Evolutionary conservation across 2,797 vertebrate genomes (phyloP).

Genomic region (Emys orbicularis): DNA sequence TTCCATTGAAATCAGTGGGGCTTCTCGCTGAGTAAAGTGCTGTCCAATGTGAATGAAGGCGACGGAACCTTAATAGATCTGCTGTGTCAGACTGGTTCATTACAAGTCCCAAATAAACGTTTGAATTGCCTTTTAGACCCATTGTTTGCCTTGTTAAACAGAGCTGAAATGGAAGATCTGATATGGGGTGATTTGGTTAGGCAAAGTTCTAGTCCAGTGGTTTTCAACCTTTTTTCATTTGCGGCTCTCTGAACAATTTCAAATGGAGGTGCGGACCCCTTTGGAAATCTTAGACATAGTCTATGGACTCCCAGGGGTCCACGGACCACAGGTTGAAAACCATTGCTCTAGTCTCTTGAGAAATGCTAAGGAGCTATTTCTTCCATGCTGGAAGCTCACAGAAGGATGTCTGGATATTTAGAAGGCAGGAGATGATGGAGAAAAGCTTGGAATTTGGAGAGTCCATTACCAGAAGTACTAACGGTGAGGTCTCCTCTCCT

Average conservation of each 20-base stretch:
- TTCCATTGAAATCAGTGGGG: accelerated
- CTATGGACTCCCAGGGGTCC: too few relatives aligned
- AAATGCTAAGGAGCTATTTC: not conserved
- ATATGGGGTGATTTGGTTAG: not conserved
- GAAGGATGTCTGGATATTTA: slow-evolving; percentile 27
- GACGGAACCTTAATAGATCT: accelerated
- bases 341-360: not conserved
- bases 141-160: not conserved
- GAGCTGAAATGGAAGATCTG: not conserved
- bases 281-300: too few relatives aligned
- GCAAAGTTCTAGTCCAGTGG: not conserved
- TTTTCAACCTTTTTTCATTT: too few relatives aligned
- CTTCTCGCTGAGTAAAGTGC: not conserved
- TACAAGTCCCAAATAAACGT: not conserved
- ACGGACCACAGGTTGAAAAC: too few relatives aligned
- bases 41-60: accelerated
- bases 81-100: not conserved
- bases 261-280: too few relatives aligned
- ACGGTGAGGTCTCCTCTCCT: accelerated
- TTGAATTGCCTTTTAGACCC: accelerated
- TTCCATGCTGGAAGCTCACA: slow-evolving; percentile 7
- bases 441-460: slow-evolving; percentile 18
- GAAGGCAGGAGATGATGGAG: slow-evolving; percentile 29
- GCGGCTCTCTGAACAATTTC: too few relatives aligned
- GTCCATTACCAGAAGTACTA: not conserved